These are phyloP conservation scores for Trochalopteron elliotii DNA, from an alignment of 2,113 vertebrate species.

Conservation along the genomic window DNA sequence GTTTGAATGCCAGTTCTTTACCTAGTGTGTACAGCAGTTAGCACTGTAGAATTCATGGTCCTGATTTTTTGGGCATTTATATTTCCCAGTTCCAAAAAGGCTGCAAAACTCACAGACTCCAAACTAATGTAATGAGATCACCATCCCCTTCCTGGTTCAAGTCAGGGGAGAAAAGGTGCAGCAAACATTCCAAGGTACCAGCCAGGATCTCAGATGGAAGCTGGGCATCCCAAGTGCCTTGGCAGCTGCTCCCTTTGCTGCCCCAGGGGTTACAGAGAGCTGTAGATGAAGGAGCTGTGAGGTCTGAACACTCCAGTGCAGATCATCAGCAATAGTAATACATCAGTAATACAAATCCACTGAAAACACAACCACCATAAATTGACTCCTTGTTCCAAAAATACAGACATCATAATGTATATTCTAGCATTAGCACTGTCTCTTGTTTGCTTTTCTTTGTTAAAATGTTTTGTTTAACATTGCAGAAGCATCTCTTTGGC, in stretches of 20 bases:
- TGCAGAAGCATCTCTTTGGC: not conserved
- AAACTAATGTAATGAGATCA: not conserved
- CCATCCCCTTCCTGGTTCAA: not conserved
- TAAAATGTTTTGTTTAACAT: not conserved
- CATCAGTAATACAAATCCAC: not conserved
- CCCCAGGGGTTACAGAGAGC: not conserved
- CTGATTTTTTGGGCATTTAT: not conserved
- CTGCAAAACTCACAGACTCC: not conserved
- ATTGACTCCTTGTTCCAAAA: not conserved
- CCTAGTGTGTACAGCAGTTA: not conserved
- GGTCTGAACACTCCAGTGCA: not conserved
- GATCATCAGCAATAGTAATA: not conserved
- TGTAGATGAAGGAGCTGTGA: not conserved
- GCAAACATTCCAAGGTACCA: not conserved
- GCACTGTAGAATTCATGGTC: not conserved
- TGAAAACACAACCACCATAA: not conserved
- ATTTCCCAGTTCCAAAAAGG: not conserved
- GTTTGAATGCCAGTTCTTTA: not conserved
- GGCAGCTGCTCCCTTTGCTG: not conserved
- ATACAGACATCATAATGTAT: not conserved
- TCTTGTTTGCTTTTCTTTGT: not conserved
- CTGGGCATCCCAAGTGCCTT: not conserved
- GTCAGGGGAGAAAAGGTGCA: not conserved
- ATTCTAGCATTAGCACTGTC: not conserved
- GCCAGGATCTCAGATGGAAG: not conserved